Percentiles rank a stretch among this genome's conserved stretches.
Conservation (phyloP, 2,888 invertebrate genomes). For the Macrosoma leucophasiata region DNA sequence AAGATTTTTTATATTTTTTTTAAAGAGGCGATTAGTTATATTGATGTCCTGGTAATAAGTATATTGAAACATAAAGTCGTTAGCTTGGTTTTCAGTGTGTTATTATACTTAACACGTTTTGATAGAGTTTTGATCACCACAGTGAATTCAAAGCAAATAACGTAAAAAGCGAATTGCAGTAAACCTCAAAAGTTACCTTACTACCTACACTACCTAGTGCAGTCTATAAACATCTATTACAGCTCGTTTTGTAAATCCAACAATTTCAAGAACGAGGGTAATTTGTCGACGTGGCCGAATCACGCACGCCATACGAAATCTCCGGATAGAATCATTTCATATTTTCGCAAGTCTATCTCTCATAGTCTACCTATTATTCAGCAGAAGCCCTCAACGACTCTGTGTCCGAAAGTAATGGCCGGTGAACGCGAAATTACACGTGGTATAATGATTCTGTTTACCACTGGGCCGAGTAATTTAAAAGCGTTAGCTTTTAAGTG, state of each 20-base stretch:
- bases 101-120: too few relatives aligned
- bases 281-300: constrained; percentile 38
- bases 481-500: too few relatives aligned
- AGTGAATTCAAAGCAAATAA: too few relatives aligned
- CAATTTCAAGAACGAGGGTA: constrained; percentile 28
- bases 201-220: too few relatives aligned
- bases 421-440: constrained; percentile 64
- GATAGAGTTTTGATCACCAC: too few relatives aligned
- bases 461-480: constrained; percentile 39
- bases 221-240: constrained; percentile 7
- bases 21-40: too few relatives aligned
- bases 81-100: too few relatives aligned
- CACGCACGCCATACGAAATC: constrained; percentile 34
- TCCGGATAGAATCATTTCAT: constrained; percentile 61
- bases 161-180: too few relatives aligned
- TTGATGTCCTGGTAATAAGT: too few relatives aligned
- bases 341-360: constrained; percentile 62
- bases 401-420: constrained; percentile 61
- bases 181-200: too few relatives aligned
- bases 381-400: constrained; percentile 34
- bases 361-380: constrained; percentile 65
- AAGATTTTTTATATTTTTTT: too few relatives aligned
- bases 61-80: too few relatives aligned
- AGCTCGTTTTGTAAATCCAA: constrained; percentile 26
- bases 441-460: constrained; percentile 66